phyloP scores from a whole-genome alignment of 2,888 invertebrate species.

The Augochlorella aurata region DNA sequence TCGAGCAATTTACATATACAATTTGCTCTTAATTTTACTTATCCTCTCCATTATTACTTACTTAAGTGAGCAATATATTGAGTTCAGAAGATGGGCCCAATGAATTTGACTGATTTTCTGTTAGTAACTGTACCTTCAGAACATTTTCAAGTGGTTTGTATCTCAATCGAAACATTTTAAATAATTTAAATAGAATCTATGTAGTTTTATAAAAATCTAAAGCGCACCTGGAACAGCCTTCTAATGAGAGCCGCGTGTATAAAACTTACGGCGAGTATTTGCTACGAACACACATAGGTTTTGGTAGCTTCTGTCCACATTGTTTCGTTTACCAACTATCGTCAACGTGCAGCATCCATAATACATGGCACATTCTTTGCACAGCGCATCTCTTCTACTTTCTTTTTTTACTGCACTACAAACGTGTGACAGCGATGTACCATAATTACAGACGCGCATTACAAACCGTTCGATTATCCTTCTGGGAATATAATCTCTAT shows the following conservation, averaged over 20 bases:
- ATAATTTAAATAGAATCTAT: not conserved
- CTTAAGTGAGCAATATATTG: no score
- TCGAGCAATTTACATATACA: no score
- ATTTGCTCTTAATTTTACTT: no score
- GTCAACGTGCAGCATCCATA: slow-evolving; percentile 51
- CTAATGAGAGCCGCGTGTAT: slow-evolving; percentile 62
- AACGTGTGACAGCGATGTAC: slow-evolving; percentile 37
- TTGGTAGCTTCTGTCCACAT: slow-evolving; percentile 67
- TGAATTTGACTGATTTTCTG: no score
- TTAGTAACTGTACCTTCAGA: not conserved
- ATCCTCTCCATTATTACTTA: no score
- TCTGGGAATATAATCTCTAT: slow-evolving; percentile 54
- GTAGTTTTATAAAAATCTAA: slow-evolving; percentile 8
- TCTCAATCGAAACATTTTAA: not conserved
- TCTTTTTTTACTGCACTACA: slow-evolving; percentile 27
- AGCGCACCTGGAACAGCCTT: not conserved
- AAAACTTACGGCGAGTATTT: slow-evolving; percentile 72
- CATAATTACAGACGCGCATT: slow-evolving; percentile 53
- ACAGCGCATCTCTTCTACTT: slow-evolving; percentile 15
- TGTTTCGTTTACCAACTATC: slow-evolving; percentile 57
- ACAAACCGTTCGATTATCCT: slow-evolving; percentile 31
- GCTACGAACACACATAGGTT: slow-evolving; percentile 78
- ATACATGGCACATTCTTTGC: slow-evolving; percentile 54
- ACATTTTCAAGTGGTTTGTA: not conserved
- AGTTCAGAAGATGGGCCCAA: no score